A percentile compares a stretch with the other conserved stretches of the same genome.
These are phyloP conservation scores for Cathartes aura DNA, from an alignment of 2,113 vertebrate species.

Conservation along the genomic window DNA sequence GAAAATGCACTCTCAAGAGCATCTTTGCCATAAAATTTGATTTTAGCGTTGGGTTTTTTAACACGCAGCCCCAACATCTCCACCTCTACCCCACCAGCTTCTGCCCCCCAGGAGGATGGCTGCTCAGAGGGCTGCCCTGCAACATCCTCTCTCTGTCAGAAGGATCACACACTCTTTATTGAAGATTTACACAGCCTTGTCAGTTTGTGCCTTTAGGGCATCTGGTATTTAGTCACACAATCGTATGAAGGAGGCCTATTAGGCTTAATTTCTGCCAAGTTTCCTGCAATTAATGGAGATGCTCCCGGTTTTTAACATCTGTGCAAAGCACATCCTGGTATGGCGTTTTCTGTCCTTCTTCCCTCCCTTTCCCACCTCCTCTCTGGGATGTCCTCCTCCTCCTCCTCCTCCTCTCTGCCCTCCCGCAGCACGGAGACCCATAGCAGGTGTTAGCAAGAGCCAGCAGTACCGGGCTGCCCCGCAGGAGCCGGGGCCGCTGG, in stretches of 20 bases:
- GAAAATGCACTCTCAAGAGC: neutral
- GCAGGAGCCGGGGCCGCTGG: accelerated
- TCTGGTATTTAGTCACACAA: slow-evolving; percentile 53
- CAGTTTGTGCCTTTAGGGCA: slow-evolving; percentile 54
- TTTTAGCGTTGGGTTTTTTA: neutral
- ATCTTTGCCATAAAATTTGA: neutral
- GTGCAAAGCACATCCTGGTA: neutral
- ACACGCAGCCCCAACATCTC: neutral
- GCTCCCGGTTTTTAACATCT: slow-evolving; percentile 5
- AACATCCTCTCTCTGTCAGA: neutral
- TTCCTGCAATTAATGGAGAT: slow-evolving; percentile 5
- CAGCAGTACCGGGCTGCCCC: accelerated
- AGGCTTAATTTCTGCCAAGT: slow-evolving; percentile 44
- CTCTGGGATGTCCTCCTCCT: neutral
- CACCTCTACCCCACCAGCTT: neutral
- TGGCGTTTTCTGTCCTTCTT: neutral
- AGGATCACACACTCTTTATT: neutral
- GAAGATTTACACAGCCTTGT: slow-evolving; percentile 34
- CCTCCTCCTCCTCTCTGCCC: neutral
- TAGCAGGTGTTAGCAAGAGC: neutral
- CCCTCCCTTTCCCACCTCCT: neutral
- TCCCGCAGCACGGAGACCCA: neutral
- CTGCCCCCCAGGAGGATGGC: neutral
- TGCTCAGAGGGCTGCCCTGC: neutral
- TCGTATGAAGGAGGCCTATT: neutral